Base-by-base conservation (phyloP, 1,140 invertebrate species). In the Euglossa dilemma region DNA sequence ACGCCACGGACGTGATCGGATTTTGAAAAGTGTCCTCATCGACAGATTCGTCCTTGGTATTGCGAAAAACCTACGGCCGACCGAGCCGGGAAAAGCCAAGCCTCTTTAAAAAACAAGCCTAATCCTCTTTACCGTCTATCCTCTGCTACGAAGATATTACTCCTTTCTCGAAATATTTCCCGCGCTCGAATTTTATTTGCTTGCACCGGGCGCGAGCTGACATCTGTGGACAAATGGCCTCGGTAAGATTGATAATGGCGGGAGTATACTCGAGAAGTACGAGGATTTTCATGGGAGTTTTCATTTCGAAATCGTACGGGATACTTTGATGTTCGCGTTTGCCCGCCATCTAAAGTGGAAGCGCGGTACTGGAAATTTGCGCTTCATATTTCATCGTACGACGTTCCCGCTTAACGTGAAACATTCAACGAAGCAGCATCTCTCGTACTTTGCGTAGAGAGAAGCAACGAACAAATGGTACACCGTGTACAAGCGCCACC, bases 1-100 rank as follows among this genome's bases (percentile, higher is more conserved):
- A 84, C 52, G 80, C 1, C 59, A 64, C 52, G 54, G n/a, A 85
- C 86, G 86, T 87, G 84, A 85, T 77, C 80, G 71, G 84, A 80
- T 83, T 85, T 83, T 52, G 54, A 71, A 57, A 75, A 66, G 14
- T 45, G n/a, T 69, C 36, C 54, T 43, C 54, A 56, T 6, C 20
- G n/a, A 9, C 43, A 45, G 61, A 64, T 56, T 67, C 83, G 56
- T 77, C 78, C 73, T 69, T 69, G 59, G 28, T 45, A 23, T 73
- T n/a, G 59, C 63, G 20, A 61, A 64, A 75, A 85, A 70, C 57
- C 59, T n/a, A 11, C 7, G 18, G 2, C 36, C 66, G 4, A 1
- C 28, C 16, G 0, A 23, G 23, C 9, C 57, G 28, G 9, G 28
- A 56, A 47, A 75, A 74, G 50, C 23, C n/a, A 64, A 64, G 45